phyloP scores from a whole-genome alignment of 1,140 invertebrate genomes.

The Lordiphosa clarofinis region DNA sequence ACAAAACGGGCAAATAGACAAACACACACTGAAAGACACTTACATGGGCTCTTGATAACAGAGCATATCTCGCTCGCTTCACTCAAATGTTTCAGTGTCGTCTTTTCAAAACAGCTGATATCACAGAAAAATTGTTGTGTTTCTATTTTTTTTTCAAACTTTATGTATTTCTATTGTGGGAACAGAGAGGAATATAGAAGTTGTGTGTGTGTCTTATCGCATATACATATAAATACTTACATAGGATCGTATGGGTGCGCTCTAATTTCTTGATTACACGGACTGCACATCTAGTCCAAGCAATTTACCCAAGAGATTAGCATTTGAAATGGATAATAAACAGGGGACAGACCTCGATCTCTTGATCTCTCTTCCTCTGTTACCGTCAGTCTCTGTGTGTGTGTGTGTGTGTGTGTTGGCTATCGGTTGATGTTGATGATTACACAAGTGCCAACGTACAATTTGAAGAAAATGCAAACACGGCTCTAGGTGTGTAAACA shows the following conservation, averaged over 20 bases:
- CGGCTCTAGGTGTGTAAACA: slow-evolving; percentile 57
- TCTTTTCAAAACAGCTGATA: slow-evolving; percentile 57
- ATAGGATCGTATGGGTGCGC: slow-evolving; percentile 20
- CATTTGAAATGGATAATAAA: slow-evolving; percentile 51
- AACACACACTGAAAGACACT: slow-evolving; percentile 15
- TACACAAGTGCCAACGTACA: slow-evolving; percentile 61
- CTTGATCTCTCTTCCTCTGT: not conserved
- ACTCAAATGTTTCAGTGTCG: slow-evolving; percentile 33
- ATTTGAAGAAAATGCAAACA: slow-evolving; percentile 65
- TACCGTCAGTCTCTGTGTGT: too few relatives aligned
- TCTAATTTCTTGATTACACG: slow-evolving; percentile 70
- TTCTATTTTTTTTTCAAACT: slow-evolving; percentile 7
- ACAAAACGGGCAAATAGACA: slow-evolving; percentile 36
- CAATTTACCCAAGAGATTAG: slow-evolving; percentile 58
- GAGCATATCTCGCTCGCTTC: slow-evolving; percentile 49
- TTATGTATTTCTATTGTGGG: slow-evolving; percentile 27
- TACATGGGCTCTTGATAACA: slow-evolving; percentile 47
- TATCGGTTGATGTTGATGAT: slow-evolving; percentile 51
- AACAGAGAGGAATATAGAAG: slow-evolving; percentile 26
- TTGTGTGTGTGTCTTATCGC: slow-evolving; percentile 20
- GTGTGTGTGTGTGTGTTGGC: slow-evolving; percentile 10
- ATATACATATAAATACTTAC: slow-evolving; percentile 19
- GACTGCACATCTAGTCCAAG: slow-evolving; percentile 25
- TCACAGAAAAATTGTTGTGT: slow-evolving; percentile 23
- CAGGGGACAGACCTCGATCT: slow-evolving; percentile 2